phyloP scores from a whole-genome alignment of 2,113 vertebrate species.

The Rhea pennata region DNA sequence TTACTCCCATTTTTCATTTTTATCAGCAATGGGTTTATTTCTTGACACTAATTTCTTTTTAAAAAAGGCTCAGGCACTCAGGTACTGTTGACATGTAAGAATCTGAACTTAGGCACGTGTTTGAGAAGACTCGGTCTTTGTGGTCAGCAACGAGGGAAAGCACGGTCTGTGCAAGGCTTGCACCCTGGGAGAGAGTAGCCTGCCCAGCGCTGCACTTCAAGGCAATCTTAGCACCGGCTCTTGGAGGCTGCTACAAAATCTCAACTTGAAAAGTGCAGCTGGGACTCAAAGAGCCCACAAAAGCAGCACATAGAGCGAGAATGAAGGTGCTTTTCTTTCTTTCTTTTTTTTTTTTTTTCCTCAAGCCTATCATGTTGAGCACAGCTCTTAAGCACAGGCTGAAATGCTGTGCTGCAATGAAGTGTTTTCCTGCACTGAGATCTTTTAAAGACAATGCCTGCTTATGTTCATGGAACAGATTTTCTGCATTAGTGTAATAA shows the following conservation, averaged over 20 bases:
- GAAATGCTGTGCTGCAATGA: neutral
- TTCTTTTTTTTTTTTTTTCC: no score
- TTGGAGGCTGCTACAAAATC: neutral
- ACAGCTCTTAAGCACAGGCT: neutral
- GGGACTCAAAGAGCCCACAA: neutral
- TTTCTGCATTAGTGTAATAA: accelerated
- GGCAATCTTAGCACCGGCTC: neutral
- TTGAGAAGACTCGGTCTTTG: neutral
- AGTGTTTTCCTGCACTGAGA: neutral
- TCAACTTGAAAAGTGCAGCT: neutral
- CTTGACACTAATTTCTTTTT: neutral
- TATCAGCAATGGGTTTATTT: neutral
- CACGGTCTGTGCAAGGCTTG: neutral
- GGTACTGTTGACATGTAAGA: neutral
- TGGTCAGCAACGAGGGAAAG: neutral
- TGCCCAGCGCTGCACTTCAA: no score
- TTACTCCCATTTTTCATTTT: neutral
- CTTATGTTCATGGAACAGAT: neutral
- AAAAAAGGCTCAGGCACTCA: neutral
- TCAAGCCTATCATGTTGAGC: neutral
- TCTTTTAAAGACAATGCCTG: neutral
- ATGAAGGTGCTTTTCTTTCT: neutral
- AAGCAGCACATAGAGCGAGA: neutral
- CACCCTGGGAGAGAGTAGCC: no score
- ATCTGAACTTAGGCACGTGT: neutral